Evolutionary conservation across 2,113 vertebrate genomes (phyloP).

Genomic region (Rissa tridactyla): DNA sequence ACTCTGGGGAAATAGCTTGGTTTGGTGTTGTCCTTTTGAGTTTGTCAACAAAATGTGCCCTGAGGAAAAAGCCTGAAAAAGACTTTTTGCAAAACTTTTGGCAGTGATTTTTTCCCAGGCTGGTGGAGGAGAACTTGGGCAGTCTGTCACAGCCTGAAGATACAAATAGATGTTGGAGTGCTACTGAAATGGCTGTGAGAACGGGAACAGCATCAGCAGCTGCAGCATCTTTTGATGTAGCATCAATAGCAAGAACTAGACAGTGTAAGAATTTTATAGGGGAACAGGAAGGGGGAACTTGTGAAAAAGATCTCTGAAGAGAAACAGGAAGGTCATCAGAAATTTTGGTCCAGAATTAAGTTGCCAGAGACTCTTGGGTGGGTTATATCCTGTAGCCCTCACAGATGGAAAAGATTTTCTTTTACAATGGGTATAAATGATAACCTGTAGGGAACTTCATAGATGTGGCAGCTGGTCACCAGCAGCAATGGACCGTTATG

Average conservation of each 20-base stretch:
- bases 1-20: conserved; percentile 42
- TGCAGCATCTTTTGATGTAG: conserved; percentile 37
- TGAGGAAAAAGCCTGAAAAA: conserved; percentile 30
- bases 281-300: background rate
- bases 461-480: background rate
- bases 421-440: background rate
- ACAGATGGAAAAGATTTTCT: background rate
- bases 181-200: conserved; percentile 36
- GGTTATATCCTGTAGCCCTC: background rate
- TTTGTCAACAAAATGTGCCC: conserved; percentile 56
- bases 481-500: background rate
- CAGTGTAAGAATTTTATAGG: background rate
- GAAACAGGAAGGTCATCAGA: background rate
- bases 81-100: conserved; percentile 27
- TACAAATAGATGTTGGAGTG: conserved; percentile 38
- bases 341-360: background rate
- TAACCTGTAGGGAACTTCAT: background rate
- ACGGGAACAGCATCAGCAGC: conserved; percentile 19
- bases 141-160: background rate
- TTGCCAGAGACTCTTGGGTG: background rate
- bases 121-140: conserved; percentile 1
- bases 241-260: conserved; percentile 4
- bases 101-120: conserved; percentile 44
- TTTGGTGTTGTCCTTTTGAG: conserved; percentile 39
- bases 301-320: background rate